Percentiles rank a stretch among this genome's conserved stretches.
Conservation (phyloP, 2,888 invertebrate species). For the Oeneis ivallda region DNA sequence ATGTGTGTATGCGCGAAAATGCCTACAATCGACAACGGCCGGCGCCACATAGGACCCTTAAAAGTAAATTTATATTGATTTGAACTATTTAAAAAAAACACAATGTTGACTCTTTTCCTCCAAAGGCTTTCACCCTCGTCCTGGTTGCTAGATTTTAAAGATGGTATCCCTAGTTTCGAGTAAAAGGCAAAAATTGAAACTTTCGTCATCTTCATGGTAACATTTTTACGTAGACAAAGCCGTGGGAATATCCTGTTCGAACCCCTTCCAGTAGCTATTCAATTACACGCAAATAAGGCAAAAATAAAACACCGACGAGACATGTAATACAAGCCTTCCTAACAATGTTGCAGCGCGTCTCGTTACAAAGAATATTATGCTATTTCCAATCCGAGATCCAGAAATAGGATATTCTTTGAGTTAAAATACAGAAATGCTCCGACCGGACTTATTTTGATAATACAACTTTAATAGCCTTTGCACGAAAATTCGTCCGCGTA, state of each 20-base stretch:
- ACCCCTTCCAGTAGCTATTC: conserved; percentile 7
- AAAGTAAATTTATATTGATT: no score
- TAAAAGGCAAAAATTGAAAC: background rate
- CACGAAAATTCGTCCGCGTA: no score
- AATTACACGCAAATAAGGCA: conserved; percentile 13
- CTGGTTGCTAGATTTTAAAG: no score
- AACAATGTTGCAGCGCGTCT: conserved; percentile 13
- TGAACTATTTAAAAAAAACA: no score
- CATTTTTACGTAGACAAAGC: background rate
- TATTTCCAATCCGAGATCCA: conserved; percentile 15
- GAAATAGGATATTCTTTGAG: conserved; percentile 13
- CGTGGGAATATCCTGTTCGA: conserved; percentile 7
- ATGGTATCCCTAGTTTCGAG: no score
- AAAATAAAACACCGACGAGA: conserved; percentile 5
- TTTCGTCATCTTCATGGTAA: background rate
- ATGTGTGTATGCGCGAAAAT: no score
- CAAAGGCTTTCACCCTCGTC: no score
- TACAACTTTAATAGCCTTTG: no score
- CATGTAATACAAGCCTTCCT: conserved; percentile 3
- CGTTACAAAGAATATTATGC: conserved; percentile 13
- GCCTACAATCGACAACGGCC: no score
- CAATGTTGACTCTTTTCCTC: no score
- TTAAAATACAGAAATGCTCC: background rate
- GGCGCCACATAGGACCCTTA: no score
- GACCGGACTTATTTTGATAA: background rate